Percentiles rank a stretch among this genome's conserved stretches.
Evolutionary conservation across 2,888 invertebrate genomes (phyloP).

Genomic region (Xanthorhoe spadicearia): DNA sequence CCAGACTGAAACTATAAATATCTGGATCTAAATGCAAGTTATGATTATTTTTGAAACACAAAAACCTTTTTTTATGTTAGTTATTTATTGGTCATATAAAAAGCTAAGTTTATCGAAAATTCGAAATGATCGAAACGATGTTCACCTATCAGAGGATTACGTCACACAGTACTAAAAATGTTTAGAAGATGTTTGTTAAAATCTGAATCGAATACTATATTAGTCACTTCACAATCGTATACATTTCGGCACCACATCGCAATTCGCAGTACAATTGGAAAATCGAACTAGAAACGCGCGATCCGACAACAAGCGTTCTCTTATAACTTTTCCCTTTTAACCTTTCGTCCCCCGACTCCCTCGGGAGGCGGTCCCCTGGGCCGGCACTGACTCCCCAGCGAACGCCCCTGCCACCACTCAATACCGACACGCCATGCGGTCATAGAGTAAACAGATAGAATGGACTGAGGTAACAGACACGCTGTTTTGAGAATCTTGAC

Average conservation of each 20-base stretch:
- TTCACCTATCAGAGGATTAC: too few relatives aligned
- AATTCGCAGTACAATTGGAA: slow-evolving; percentile 61
- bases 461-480: slow-evolving; percentile 27
- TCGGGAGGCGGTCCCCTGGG: slow-evolving; percentile 85
- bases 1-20: neutral
- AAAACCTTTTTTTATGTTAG: too few relatives aligned
- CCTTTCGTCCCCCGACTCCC: slow-evolving; percentile 78
- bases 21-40: too few relatives aligned
- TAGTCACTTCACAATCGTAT: neutral
- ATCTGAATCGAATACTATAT: neutral
- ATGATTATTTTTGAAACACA: too few relatives aligned
- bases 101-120: too few relatives aligned
- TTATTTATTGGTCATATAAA: too few relatives aligned
- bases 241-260: slow-evolving; percentile 41
- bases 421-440: slow-evolving; percentile 82
- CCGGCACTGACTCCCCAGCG: slow-evolving; percentile 74
- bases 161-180: neutral
- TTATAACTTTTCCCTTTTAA: slow-evolving; percentile 85
- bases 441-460: slow-evolving; percentile 70
- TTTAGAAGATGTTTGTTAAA: neutral
- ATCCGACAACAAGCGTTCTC: slow-evolving; percentile 82
- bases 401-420: slow-evolving; percentile 80
- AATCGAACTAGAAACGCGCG: slow-evolving; percentile 78
- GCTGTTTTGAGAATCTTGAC: neutral
- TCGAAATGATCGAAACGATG: too few relatives aligned